Base-by-base conservation (phyloP, 1,140 invertebrate genomes). In the Chironomus tepperi region DNA sequence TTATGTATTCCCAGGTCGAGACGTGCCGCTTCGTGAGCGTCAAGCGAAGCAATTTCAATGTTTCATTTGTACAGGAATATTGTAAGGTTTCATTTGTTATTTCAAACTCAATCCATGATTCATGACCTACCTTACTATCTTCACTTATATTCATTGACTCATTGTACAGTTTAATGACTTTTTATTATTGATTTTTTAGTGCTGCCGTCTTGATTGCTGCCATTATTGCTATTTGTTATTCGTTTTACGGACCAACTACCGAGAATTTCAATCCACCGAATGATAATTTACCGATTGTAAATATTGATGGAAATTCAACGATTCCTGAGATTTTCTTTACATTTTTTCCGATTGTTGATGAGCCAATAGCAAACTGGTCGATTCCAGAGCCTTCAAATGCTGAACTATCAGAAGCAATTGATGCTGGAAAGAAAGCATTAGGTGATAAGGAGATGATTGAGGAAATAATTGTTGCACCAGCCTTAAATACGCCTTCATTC, bases 11-110 rank as follows among this genome's bases (percentile, higher is more conserved):
- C 87, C 88, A 73, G 84, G 86, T 19, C 86, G 86, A 75, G 78
- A 88, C 1, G 80, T 86, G 2, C 83, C 87, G 43, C 83, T 81
- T 57, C 85, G 88, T 77, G 86, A 85, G 78, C 84, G 84, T 18
- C 85, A 85, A 70, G 81, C 91, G 21, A 84, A 86, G 12, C 87
- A 88, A 78, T 88, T 91, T 75, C 90, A 91, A 78, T 91, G 89
- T 77, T 90, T 88, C 76, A 80, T 91, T 1, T 90, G 88, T 76
- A 83, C 86, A 0, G 83, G 84, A 1, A 79, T 91, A 70, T 79
- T 91, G 90, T 91, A 82, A 89, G 89, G 73, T 18, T 73, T 42
- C 9, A n/a, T 18, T 8, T 43, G 6, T 73, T 19, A 73, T 12
- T 42, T 65, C 12, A 42, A 7, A 5, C 15, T 18, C 5, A 43